Conservation (phyloP, 2,113 vertebrate genomes). For the Clarias macrocephalus region DNA sequence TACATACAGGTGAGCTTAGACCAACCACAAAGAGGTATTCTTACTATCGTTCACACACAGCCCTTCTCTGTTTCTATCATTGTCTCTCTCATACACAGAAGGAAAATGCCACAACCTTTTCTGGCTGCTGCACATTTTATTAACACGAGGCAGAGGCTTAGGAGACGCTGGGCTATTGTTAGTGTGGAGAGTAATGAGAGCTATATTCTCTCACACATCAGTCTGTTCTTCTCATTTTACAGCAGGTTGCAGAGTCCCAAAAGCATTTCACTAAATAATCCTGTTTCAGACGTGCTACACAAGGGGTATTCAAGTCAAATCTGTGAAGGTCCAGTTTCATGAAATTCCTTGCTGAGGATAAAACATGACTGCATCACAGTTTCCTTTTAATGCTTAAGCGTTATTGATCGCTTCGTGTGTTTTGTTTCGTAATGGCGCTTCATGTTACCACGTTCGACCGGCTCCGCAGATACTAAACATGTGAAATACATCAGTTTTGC, state of each 20-base stretch:
- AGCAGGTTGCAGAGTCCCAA: not conserved
- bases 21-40: not conserved
- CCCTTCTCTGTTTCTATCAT: constrained; percentile 6
- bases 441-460: not conserved
- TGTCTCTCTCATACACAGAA: not conserved
- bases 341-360: not conserved
- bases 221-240: constrained; percentile 13
- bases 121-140: constrained; percentile 15
- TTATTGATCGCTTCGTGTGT: not conserved
- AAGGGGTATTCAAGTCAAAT: not conserved
- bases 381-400: not conserved
- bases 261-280: not conserved
- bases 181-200: constrained; percentile 23
- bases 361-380: not conserved
- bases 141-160: constrained; percentile 25
- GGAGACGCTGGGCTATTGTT: constrained; percentile 16
- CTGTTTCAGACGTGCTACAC: not conserved
- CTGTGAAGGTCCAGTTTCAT: not conserved
- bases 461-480: not conserved
- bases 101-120: constrained; percentile 35
- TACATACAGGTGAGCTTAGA: constrained; percentile 85
- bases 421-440: not conserved
- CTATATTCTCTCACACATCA: constrained; percentile 8
- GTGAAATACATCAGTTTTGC: not conserved
- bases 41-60: not conserved